Conservation (phyloP, 2,888 invertebrate genomes). For the Hirtodrosophila cameraria region DNA sequence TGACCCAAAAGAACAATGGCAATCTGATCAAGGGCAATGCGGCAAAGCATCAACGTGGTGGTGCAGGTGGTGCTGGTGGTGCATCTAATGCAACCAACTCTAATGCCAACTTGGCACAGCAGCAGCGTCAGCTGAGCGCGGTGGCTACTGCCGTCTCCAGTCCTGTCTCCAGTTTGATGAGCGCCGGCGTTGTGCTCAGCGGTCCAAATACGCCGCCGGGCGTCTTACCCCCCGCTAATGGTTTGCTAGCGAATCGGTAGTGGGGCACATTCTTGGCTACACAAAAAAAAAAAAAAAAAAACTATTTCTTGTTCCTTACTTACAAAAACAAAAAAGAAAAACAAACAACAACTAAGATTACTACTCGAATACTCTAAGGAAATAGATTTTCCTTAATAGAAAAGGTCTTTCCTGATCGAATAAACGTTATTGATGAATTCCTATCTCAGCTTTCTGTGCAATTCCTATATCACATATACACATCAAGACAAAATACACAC, state of each 20-base stretch:
- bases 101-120: slow-evolving; percentile 39
- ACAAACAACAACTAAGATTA: slow-evolving; percentile 35
- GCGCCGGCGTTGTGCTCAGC: slow-evolving; percentile 57
- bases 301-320: slow-evolving; percentile 80
- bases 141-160: slow-evolving; percentile 52
- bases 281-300: slow-evolving; percentile 26
- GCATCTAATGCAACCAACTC: slow-evolving; percentile 18
- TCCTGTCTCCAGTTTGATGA: slow-evolving; percentile 52
- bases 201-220: slow-evolving; percentile 68
- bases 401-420: slow-evolving; percentile 39
- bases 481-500: slow-evolving; percentile 32
- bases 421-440: slow-evolving; percentile 70
- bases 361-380: slow-evolving; percentile 55
- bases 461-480: slow-evolving; percentile 68
- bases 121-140: slow-evolving; percentile 75
- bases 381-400: slow-evolving; percentile 8
- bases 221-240: slow-evolving; percentile 82
- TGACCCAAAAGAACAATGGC: slow-evolving; percentile 92
- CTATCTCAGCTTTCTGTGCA: slow-evolving; percentile 81
- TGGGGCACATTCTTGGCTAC: slow-evolving; percentile 29
- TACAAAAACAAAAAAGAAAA: slow-evolving; percentile 43
- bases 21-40: slow-evolving; percentile 85
- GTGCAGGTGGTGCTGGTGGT: too few relatives aligned
- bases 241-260: slow-evolving; percentile 83
- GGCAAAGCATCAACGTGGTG: slow-evolving; percentile 72